phyloP scores from a whole-genome alignment of 2,113 vertebrate genomes.

The Megaceryle torquata region DNA sequence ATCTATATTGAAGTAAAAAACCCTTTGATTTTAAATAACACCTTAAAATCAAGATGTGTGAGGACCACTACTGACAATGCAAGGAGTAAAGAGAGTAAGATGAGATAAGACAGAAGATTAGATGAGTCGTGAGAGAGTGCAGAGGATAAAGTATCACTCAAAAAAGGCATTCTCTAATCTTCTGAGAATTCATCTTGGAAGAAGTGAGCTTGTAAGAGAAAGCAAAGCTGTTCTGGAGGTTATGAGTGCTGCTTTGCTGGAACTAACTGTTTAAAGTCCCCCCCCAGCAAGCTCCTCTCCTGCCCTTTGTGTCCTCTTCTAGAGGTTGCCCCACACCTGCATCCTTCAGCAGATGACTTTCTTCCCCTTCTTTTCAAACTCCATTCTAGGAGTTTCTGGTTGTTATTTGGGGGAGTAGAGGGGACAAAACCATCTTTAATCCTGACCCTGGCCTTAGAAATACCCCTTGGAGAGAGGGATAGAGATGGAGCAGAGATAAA shows the following conservation, averaged over 20 bases:
- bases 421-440: not conserved
- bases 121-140: not conserved
- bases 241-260: not conserved
- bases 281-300: not conserved
- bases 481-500: not conserved
- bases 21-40: not conserved
- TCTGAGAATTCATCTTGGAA: not conserved
- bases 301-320: not conserved
- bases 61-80: not conserved
- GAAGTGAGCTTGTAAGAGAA: not conserved
- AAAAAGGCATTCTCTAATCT: not conserved
- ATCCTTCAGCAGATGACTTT: not conserved
- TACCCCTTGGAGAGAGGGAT: not conserved
- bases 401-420: not conserved
- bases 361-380: not conserved
- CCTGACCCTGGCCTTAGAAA: not conserved
- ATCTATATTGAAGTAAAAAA: not conserved
- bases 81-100: not conserved
- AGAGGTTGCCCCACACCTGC: not conserved
- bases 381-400: not conserved
- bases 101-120: not conserved
- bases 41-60: not conserved
- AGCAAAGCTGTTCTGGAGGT: not conserved
- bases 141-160: not conserved
- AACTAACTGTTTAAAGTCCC: not conserved